Evolutionary conservation across 2,797 vertebrate species (phyloP).

Genomic region (Sebastiscus tertius): DNA sequence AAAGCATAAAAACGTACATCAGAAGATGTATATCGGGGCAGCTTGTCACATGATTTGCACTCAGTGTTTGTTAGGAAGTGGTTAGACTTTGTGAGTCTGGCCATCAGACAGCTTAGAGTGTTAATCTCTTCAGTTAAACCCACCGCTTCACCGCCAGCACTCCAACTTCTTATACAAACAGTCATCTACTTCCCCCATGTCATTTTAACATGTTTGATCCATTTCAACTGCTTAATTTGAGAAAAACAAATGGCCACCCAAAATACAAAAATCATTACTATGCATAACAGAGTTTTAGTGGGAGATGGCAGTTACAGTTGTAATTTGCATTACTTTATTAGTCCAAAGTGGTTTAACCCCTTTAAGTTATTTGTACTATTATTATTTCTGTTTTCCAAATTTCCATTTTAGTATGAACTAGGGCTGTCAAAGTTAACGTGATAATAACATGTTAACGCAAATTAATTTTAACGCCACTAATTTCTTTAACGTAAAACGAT

Average conservation of each 20-base stretch:
- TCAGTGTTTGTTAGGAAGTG: conserved; percentile 1
- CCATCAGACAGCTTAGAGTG: conserved; percentile 27
- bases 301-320: background rate
- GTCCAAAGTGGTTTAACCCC: background rate
- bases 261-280: background rate
- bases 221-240: background rate
- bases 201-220: background rate
- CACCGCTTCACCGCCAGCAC: background rate
- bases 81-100: conserved; percentile 2
- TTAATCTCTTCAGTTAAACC: conserved; percentile 35
- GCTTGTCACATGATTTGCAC: background rate
- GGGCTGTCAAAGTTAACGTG: no score
- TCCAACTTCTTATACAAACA: background rate
- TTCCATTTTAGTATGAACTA: background rate
- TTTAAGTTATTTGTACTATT: background rate
- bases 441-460: no score
- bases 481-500: no score
- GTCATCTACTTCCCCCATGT: background rate
- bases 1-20: background rate
- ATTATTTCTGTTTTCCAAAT: background rate
- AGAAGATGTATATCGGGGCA: background rate
- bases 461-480: no score
- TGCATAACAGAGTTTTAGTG: background rate
- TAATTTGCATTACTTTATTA: background rate
- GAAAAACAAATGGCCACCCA: background rate